phyloP scores from a whole-genome alignment of 1,140 invertebrate genomes.

The Orchestia grillus region DNA sequence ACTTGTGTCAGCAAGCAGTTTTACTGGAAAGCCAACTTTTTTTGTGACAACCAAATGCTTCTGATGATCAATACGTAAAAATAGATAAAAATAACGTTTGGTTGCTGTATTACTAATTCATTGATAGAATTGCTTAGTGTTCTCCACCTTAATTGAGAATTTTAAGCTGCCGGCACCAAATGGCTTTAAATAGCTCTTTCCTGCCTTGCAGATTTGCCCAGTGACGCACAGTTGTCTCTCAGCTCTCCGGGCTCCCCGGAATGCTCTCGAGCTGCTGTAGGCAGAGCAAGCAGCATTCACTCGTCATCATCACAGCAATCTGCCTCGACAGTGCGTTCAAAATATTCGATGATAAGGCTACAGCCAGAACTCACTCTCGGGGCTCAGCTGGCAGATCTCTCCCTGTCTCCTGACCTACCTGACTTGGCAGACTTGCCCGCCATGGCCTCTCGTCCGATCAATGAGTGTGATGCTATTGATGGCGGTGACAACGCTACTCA shows the following conservation, averaged over 20 bases:
- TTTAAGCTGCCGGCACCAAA: neutral
- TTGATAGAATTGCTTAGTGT: neutral
- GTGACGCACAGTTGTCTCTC: neutral
- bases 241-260: slow-evolving; percentile 23
- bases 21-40: neutral
- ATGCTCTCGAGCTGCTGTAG: slow-evolving; percentile 57
- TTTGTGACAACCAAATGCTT: neutral
- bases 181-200: neutral
- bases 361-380: slow-evolving; percentile 64
- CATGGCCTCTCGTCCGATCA: slow-evolving; percentile 63
- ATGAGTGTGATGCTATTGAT: slow-evolving; percentile 60
- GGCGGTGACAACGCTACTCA: slow-evolving; percentile 59
- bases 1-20: neutral
- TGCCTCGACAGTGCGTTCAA: slow-evolving; percentile 68
- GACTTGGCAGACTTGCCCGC: slow-evolving; percentile 67
- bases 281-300: slow-evolving; percentile 66
- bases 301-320: slow-evolving; percentile 69
- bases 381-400: slow-evolving; percentile 62
- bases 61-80: neutral
- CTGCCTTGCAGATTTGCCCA: neutral
- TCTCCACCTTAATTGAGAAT: neutral
- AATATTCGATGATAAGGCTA: slow-evolving; percentile 65
- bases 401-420: slow-evolving; percentile 64
- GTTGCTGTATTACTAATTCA: neutral
- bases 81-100: neutral